Conservation (phyloP, 2,113 vertebrate genomes). For the Polypterus senegalus region DNA sequence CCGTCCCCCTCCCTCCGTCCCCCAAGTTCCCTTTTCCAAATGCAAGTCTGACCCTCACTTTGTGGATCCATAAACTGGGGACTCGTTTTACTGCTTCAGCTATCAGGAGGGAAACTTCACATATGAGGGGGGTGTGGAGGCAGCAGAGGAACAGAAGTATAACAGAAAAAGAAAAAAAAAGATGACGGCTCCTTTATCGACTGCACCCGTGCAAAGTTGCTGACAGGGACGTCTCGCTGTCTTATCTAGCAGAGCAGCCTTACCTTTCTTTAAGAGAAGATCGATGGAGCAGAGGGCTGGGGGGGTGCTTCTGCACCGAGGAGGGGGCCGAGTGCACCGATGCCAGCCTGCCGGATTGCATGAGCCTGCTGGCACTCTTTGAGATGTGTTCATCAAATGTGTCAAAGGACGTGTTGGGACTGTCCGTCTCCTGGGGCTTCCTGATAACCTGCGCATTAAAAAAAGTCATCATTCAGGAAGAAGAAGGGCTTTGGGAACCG, state of each 20-base stretch:
- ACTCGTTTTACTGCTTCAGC: too few relatives aligned
- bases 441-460: conserved; percentile 37
- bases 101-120: too few relatives aligned
- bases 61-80: too few relatives aligned
- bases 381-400: conserved; percentile 29
- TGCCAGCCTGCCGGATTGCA: conserved; percentile 24
- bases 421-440: conserved; percentile 28
- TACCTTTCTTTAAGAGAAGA: conserved; percentile 79
- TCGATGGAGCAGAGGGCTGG: conserved; percentile 47
- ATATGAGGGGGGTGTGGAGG: too few relatives aligned
- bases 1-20: too few relatives aligned
- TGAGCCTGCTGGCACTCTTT: conserved; percentile 17
- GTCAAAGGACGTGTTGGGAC: conserved; percentile 28
- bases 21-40: too few relatives aligned
- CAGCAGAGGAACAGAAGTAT: too few relatives aligned
- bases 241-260: neutral
- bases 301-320: conserved; percentile 34
- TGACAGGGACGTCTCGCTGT: neutral
- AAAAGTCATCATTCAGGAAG: conserved; percentile 6
- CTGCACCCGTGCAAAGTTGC: neutral
- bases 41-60: too few relatives aligned
- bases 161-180: conserved; percentile 1
- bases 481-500: neutral
- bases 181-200: neutral
- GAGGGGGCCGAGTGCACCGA: conserved; percentile 32